phyloP scores from a whole-genome alignment of 1,140 invertebrate genomes.

The Zaprionus africanus region DNA sequence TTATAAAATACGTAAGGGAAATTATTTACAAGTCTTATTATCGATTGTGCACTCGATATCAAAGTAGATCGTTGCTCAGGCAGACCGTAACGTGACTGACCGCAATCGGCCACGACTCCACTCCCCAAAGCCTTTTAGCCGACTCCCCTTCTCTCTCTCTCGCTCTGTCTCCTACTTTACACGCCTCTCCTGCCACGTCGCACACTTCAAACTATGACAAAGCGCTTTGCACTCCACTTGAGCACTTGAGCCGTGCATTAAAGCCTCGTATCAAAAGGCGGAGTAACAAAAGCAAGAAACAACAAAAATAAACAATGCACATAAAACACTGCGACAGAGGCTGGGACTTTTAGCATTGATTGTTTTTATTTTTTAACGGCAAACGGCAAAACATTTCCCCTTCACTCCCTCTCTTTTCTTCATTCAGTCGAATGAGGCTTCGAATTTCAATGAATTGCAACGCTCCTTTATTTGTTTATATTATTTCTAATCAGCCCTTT shows the following conservation, averaged over 20 bases:
- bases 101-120: not conserved
- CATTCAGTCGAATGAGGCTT: constrained; percentile 10
- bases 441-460: constrained; percentile 53
- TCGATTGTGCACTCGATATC: not conserved
- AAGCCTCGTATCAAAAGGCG: constrained; percentile 3
- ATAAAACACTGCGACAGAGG: constrained; percentile 24
- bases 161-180: not conserved
- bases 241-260: constrained; percentile 7
- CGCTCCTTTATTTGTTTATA: constrained; percentile 25
- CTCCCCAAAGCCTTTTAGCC: constrained; percentile 3
- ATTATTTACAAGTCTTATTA: not conserved
- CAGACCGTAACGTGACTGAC: constrained; percentile 3
- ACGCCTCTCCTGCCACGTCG: not conserved
- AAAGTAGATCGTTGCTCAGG: not conserved
- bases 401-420: not conserved
- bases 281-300: constrained; percentile 14
- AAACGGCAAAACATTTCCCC: constrained; percentile 21
- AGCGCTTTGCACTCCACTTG: constrained; percentile 4
- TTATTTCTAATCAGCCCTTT: constrained; percentile 21
- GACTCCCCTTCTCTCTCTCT: not conserved
- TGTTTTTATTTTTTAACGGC: constrained; percentile 33
- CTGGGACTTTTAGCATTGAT: constrained; percentile 41
- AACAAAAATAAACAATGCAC: constrained; percentile 35
- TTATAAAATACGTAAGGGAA: too few relatives aligned
- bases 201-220: constrained; percentile 7